Conservation (phyloP, 1,140 invertebrate genomes). For the Rhyzopertha dominica region DNA sequence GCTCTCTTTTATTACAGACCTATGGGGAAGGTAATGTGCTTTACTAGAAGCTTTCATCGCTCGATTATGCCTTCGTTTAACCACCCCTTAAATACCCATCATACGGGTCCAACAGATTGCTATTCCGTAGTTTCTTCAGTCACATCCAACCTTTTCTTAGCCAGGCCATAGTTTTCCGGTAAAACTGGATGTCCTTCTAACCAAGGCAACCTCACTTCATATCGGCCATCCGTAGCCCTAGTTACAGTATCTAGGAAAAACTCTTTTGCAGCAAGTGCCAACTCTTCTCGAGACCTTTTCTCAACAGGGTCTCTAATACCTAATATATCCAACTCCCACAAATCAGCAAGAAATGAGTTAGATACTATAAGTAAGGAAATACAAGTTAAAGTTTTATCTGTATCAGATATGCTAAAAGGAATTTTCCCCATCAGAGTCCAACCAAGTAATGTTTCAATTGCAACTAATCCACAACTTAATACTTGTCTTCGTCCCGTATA, state of each 20-base stretch:
- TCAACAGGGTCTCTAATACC: constrained; percentile 40
- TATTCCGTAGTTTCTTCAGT: constrained; percentile 7
- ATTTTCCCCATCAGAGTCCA: constrained; percentile 35
- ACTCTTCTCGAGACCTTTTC: constrained; percentile 25
- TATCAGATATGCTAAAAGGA: not conserved
- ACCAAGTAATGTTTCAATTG: constrained; percentile 33
- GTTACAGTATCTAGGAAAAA: constrained; percentile 34
- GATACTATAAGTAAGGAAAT: constrained; percentile 7
- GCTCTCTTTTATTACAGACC: constrained; percentile 19
- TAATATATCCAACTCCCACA: constrained; percentile 43
- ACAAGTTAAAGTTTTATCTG: not conserved
- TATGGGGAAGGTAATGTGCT: constrained; percentile 26
- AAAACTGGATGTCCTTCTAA: constrained; percentile 27
- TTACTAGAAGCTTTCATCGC: not conserved
- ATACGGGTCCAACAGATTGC: constrained; percentile 4
- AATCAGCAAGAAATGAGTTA: constrained; percentile 25
- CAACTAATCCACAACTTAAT: constrained; percentile 20
- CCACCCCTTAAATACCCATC: constrained; percentile 11
- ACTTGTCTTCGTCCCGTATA: constrained; percentile 23
- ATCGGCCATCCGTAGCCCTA: constrained; percentile 27
- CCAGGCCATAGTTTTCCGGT: constrained; percentile 12
- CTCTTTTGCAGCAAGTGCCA: constrained; percentile 24
- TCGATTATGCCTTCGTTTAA: constrained; percentile 12
- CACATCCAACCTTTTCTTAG: not conserved
- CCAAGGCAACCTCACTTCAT: constrained; percentile 38